phyloP scores from a whole-genome alignment of 1,140 invertebrate genomes.

The Samia ricini region DNA sequence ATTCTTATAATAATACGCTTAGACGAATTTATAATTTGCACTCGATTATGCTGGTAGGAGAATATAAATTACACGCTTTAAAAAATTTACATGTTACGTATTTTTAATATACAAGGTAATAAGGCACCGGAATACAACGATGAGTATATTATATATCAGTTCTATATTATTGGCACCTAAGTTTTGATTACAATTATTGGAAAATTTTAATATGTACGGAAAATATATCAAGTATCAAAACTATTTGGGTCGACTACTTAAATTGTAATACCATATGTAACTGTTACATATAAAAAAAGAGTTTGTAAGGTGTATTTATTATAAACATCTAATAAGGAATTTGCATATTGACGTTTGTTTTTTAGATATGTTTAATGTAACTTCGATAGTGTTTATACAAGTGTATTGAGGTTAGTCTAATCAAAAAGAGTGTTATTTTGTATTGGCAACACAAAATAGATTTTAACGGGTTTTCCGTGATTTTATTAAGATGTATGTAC shows the following conservation, averaged over 20 bases:
- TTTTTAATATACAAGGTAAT: slow-evolving; percentile 43
- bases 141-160: slow-evolving; percentile 49
- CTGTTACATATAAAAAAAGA: too few relatives aligned
- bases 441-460: too few relatives aligned
- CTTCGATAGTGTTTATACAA: too few relatives aligned
- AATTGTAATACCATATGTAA: too few relatives aligned
- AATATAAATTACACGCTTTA: slow-evolving; percentile 66
- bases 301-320: too few relatives aligned
- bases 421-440: too few relatives aligned
- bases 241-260: too few relatives aligned
- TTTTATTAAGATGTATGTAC: background rate
- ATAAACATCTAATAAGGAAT: too few relatives aligned
- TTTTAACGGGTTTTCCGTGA: background rate
- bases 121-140: slow-evolving; percentile 55
- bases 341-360: too few relatives aligned
- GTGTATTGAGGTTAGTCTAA: too few relatives aligned
- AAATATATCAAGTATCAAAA: too few relatives aligned
- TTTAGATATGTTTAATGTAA: too few relatives aligned
- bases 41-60: slow-evolving; percentile 34
- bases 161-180: slow-evolving; percentile 43
- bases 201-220: background rate
- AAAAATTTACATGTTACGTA: slow-evolving; percentile 37
- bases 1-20: slow-evolving; percentile 26
- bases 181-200: background rate
- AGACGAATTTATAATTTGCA: slow-evolving; percentile 38